These are phyloP conservation scores for Albula glossodonta DNA, from an alignment of 2,113 vertebrate species.

Conservation along the genomic window DNA sequence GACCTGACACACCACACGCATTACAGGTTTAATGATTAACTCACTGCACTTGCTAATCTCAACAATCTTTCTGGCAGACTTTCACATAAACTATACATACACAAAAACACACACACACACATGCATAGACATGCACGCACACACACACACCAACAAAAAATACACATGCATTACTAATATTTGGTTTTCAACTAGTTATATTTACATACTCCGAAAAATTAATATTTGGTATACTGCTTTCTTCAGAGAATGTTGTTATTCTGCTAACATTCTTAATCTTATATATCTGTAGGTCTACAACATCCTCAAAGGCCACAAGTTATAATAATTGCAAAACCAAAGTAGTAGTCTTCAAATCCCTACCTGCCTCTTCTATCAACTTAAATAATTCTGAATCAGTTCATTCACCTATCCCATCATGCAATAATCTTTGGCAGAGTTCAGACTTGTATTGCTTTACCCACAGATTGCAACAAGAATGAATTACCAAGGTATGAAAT, in stretches of 20 bases:
- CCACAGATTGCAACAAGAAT: neutral
- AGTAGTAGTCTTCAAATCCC: too few species aligned
- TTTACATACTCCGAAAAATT: neutral
- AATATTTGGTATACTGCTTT: neutral
- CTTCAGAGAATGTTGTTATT: neutral
- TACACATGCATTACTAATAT: too few species aligned
- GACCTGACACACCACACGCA: slow-evolving; percentile 33
- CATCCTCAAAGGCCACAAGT: neutral
- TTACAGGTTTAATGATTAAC: slow-evolving; percentile 52
- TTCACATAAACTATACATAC: neutral
- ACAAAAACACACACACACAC: neutral
- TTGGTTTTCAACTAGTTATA: too few species aligned
- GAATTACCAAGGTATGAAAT: neutral
- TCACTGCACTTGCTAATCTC: neutral
- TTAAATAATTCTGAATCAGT: too few species aligned
- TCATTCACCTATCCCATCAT: neutral
- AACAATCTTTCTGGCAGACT: neutral
- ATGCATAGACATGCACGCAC: too few species aligned
- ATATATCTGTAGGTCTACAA: neutral
- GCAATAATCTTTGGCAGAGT: neutral
- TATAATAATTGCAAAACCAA: neutral
- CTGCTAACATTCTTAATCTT: too few species aligned
- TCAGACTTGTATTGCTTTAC: neutral
- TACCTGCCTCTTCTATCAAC: neutral
- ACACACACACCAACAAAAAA: too few species aligned